A percentile compares a stretch with the other conserved stretches of the same genome.
Conservation (phyloP, 2,797 vertebrate species). For the Cirrhinus mrigala region DNA sequence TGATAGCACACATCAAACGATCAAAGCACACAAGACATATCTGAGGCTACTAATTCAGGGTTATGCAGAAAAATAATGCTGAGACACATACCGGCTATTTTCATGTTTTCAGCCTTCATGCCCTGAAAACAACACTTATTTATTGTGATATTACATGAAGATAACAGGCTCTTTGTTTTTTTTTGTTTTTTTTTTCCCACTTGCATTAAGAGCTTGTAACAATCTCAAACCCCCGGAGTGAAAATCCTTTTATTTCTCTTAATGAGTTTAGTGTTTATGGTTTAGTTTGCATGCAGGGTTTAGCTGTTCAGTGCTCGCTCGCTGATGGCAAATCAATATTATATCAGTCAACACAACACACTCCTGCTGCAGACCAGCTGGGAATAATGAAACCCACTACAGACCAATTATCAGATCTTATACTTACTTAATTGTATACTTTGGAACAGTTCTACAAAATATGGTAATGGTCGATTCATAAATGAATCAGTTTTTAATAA, state of each 20-base stretch:
- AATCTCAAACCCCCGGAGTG: neutral
- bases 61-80: neutral
- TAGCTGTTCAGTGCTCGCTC: neutral
- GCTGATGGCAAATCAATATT: neutral
- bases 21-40: neutral
- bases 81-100: neutral
- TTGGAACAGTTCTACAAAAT: neutral
- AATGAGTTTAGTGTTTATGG: neutral
- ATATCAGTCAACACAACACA: neutral
- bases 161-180: neutral
- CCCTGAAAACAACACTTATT: neutral
- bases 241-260: neutral
- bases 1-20: neutral
- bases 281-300: constrained; percentile 20
- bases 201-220: neutral
- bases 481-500: neutral
- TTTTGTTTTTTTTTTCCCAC: neutral
- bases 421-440: neutral
- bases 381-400: neutral
- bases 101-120: neutral
- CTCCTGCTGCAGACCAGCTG: neutral
- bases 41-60: neutral
- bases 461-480: neutral
- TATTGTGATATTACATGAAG: neutral
- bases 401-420: neutral